phyloP scores from a whole-genome alignment of 2,113 vertebrate genomes.

The Typhlomys cinereus region DNA sequence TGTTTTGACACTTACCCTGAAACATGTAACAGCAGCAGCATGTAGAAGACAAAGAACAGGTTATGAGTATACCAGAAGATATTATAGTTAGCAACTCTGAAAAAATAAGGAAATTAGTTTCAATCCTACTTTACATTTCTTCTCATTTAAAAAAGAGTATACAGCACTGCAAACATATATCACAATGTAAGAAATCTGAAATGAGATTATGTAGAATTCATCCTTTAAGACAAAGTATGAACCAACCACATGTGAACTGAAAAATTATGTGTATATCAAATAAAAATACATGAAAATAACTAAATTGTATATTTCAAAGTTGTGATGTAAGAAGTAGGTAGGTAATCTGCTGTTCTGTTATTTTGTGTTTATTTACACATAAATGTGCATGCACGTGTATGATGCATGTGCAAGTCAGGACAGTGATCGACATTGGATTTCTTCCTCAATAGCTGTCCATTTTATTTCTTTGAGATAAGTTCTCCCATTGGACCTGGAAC shows the following conservation, averaged over 20 bases:
- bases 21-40: constrained; percentile 95
- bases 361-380: not conserved
- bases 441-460: too few species aligned
- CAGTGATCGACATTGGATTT: too few species aligned
- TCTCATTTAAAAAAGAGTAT: constrained; percentile 7
- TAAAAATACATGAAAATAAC: constrained; percentile 8
- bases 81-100: constrained; percentile 95
- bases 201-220: not conserved
- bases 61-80: constrained; percentile 99
- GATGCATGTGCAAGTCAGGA: too few species aligned
- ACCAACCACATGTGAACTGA: not conserved
- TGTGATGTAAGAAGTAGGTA: not conserved
- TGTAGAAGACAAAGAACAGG: constrained; percentile 97
- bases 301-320: constrained; percentile 22
- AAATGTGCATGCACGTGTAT: too few species aligned
- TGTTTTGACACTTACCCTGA: constrained; percentile 89
- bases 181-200: not conserved
- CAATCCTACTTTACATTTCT: not conserved
- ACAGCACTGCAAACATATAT: not conserved
- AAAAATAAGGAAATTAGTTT: constrained; percentile 63
- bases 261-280: constrained; percentile 1
- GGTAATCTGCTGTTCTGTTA: not conserved
- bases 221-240: not conserved
- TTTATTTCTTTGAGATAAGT: not conserved
- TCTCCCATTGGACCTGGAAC: not conserved